Base-by-base conservation (phyloP, 2,797 vertebrate species). In the Xiphophorus birchmanni region DNA sequence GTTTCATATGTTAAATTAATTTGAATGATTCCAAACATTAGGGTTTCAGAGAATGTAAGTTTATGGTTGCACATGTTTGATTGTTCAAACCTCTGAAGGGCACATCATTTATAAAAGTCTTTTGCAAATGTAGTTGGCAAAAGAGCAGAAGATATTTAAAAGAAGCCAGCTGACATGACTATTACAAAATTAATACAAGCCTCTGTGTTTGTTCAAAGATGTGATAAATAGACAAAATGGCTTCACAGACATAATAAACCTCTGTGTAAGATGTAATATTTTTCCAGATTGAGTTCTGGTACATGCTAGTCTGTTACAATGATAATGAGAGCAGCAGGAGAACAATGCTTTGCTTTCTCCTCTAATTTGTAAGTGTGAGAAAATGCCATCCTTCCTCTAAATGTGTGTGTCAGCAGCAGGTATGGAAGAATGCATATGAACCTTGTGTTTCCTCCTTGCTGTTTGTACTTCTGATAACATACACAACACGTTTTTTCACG, bases 301-400 rank as follows among this genome's bases (percentile, higher is more conserved):
- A 73, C 71, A 54, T 40, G 4, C 56, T 26, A 35, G 45, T 79
- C 73, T 0, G 21, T 45, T 45, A 74, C 74, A 74, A 63, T 67
- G 74, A 80, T 86, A 86, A 86, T 88, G 76, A 86, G 74, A 85
- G 77, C 60, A 81, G 79, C 50, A n/a, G 76, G 63, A 81, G 44
- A 82, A 79, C 45, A 12, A 81, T 63, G 45, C 76, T 78, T 29
- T 54, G 42, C 56, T 80, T 72, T 76, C 45, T 40, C 50, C 11
- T 5, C 78, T 85, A n/a, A 90, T 84, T 80, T 88, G 48, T 37
- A 75, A 76, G 84, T 75, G 69, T 81, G 75, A 88, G 75, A 77
- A 86, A 84, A 52, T 32, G 8, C 4, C 17, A 26, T 26, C 44
- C 15, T 42, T 85, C 5, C 50, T 75, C 12, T 75, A 76, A 79